Conservation (phyloP, 92 coral and sea anemone genomes). For the Zoanthus sansibaricus region DNA sequence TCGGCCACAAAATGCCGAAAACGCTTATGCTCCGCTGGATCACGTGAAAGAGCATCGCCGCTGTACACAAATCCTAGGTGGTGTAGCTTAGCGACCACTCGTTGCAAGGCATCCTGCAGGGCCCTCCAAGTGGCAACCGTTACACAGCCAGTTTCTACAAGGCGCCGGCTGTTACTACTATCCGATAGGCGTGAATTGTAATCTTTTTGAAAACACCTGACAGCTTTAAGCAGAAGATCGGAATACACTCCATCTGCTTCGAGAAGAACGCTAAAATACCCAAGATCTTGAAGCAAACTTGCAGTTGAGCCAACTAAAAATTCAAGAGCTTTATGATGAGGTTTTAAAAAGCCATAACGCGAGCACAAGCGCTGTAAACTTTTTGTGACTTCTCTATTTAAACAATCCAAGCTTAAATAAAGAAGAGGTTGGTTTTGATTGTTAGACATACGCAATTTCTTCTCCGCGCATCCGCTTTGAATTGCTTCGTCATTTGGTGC, state of each 20-base stretch:
- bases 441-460: not conserved
- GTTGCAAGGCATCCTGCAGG: conserved; percentile 44
- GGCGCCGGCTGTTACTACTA: not conserved
- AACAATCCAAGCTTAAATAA: conserved; percentile 9
- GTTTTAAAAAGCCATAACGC: conserved; percentile 29
- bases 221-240: conserved; percentile 66
- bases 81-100: conserved; percentile 35
- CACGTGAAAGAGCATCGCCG: conserved; percentile 47
- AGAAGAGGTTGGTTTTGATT: not conserved
- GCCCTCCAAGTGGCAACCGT: conserved; percentile 72
- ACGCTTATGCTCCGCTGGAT: conserved; percentile 45
- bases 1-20: conserved; percentile 63
- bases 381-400: conserved; percentile 13
- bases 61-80: conserved; percentile 62
- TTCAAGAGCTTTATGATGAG: conserved; percentile 35
- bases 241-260: conserved; percentile 60
- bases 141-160: conserved; percentile 69
- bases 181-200: conserved; percentile 50
- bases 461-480: not conserved
- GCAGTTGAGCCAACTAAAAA: conserved; percentile 44
- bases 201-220: conserved; percentile 73
- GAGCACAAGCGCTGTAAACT: conserved; percentile 16
- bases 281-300: conserved; percentile 53
- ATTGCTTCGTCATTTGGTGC: not conserved
- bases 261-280: conserved; percentile 67